These are phyloP conservation scores for Celastrina argiolus DNA, from an alignment of 2,888 invertebrate species.

Conservation along the genomic window DNA sequence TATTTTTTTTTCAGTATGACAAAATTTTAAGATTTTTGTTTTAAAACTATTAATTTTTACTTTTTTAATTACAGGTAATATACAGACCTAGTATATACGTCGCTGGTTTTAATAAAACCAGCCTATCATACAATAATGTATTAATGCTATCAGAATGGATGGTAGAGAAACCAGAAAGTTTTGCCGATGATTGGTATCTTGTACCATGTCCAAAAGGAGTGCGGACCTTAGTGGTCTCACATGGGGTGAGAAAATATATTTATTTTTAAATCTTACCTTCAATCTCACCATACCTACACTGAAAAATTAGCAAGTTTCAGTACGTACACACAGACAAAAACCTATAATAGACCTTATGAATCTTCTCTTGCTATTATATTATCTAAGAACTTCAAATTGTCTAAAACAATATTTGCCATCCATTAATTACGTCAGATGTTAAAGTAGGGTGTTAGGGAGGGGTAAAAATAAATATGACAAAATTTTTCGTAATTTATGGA, in stretches of 20 bases:
- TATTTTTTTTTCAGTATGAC: background rate
- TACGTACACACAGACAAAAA: background rate
- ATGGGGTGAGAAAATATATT: slow-evolving; percentile 64
- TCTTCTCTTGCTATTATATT: background rate
- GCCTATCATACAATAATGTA: slow-evolving; percentile 62
- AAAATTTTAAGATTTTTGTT: no score
- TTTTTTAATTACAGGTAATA: slow-evolving; percentile 42
- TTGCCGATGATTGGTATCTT: slow-evolving; percentile 83
- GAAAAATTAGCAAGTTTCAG: background rate
- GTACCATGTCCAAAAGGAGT: slow-evolving; percentile 91
- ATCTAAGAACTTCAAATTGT: no score
- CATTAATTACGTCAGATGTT: no score
- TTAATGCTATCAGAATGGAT: slow-evolving; percentile 97
- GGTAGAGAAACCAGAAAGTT: slow-evolving; percentile 87
- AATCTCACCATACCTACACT: no score
- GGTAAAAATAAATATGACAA: no score
- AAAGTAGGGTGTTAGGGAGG: no score
- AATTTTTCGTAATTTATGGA: no score
- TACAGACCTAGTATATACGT: slow-evolving; percentile 65
- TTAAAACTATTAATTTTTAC: background rate
- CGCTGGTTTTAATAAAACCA: slow-evolving; percentile 59
- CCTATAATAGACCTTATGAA: background rate
- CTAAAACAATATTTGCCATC: no score
- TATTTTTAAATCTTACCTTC: no score
- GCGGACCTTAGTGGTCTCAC: slow-evolving; percentile 88